Percentiles rank a stretch among this genome's conserved stretches.
Evolutionary conservation across 2,113 vertebrate genomes (phyloP).

Genomic region (Lophura nycthemera): DNA sequence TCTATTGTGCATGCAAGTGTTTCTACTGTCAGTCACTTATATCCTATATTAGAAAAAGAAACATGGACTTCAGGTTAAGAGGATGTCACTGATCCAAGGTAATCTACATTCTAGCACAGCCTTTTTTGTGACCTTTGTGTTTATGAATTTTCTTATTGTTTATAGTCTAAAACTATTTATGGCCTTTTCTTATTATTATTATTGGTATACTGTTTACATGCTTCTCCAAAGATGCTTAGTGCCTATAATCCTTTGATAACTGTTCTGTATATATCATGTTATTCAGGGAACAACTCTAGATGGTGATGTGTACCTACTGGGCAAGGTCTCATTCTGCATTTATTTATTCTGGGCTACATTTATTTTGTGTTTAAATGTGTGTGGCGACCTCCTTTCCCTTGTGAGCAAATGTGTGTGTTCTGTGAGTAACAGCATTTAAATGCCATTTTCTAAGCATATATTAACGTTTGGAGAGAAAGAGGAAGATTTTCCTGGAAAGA

Average conservation of each 20-base stretch:
- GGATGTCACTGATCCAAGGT: neutral
- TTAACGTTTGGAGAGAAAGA: conserved; percentile 57
- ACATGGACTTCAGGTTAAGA: neutral
- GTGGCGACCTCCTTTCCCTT: conserved; percentile 30
- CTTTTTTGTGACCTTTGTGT: neutral
- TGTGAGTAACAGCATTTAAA: conserved; percentile 55
- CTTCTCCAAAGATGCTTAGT: neutral
- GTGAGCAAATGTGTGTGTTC: conserved; percentile 57
- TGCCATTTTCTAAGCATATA: neutral
- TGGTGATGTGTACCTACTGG: neutral
- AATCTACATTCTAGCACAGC: neutral
- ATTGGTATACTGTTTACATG: neutral
- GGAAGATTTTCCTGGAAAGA: conserved; percentile 57
- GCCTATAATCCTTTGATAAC: neutral
- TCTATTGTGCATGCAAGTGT: neutral
- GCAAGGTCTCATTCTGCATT: conserved; percentile 35
- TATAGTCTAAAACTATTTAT: neutral
- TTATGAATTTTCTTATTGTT: neutral
- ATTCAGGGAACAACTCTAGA: conserved; percentile 17
- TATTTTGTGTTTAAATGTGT: conserved; percentile 69
- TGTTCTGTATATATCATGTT: neutral
- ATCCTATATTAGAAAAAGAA: neutral
- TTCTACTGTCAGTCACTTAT: neutral
- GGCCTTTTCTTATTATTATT: neutral
- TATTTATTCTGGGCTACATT: conserved; percentile 37